These are phyloP conservation scores for Hydropotes inermis DNA, from an alignment of 2,113 vertebrate species.

Conservation along the genomic window DNA sequence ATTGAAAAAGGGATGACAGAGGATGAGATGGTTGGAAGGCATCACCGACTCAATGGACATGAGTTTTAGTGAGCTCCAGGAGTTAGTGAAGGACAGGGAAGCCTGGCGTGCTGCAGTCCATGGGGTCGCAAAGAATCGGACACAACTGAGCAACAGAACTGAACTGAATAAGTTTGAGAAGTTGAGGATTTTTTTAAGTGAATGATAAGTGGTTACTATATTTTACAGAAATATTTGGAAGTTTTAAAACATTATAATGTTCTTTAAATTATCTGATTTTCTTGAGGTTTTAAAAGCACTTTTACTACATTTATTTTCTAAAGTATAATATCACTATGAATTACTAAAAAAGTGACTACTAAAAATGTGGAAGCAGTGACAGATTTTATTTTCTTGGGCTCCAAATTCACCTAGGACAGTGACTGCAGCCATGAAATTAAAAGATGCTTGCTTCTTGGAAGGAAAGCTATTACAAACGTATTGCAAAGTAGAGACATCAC, in stretches of 20 bases:
- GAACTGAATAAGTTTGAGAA: neutral
- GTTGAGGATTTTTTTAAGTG: neutral
- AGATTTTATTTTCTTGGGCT: neutral
- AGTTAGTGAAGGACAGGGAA: neutral
- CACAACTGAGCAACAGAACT: neutral
- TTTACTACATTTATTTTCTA: neutral
- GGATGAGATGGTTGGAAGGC: neutral
- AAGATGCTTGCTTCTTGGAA: neutral
- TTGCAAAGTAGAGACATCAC: neutral
- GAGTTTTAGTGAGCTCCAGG: neutral
- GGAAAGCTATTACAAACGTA: neutral
- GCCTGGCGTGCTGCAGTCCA: rapidly evolving
- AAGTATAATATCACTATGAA: neutral
- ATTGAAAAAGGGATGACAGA: neutral
- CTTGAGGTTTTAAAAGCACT: neutral
- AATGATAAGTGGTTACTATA: neutral
- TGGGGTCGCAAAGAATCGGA: rapidly evolving
- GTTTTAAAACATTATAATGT: neutral
- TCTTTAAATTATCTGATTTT: neutral
- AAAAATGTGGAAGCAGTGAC: neutral
- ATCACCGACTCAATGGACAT: neutral
- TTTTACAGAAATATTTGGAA: neutral
- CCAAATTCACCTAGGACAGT: neutral
- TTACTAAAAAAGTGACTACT: neutral
- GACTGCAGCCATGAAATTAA: neutral